These are phyloP conservation scores for Asarcornis scutulata DNA, from an alignment of 2,113 vertebrate genomes.

Conservation along the genomic window DNA sequence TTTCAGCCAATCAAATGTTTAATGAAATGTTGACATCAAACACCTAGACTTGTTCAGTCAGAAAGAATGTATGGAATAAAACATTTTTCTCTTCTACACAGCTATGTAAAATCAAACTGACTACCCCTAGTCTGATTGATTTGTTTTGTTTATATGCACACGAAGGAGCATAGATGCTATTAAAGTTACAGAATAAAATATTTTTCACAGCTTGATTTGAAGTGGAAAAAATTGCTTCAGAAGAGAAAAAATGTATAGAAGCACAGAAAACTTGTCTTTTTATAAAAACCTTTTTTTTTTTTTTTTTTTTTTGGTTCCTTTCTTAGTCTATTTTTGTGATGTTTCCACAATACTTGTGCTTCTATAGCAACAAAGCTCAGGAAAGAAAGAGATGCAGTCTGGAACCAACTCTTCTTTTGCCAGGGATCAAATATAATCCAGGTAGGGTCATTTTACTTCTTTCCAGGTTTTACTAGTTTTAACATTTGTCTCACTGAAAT, in stretches of 20 bases:
- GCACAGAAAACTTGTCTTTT: not conserved
- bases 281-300: not conserved
- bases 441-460: not conserved
- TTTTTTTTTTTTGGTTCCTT: too few relatives aligned
- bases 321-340: not conserved
- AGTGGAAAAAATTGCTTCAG: not conserved
- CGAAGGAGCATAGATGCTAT: not conserved
- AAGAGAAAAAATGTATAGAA: not conserved
- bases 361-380: not conserved
- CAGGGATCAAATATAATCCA: not conserved
- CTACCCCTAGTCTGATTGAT: not conserved
- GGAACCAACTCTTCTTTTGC: not conserved
- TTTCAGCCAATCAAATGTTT: not conserved
- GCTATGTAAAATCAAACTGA: not conserved
- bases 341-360: not conserved
- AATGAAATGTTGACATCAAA: not conserved
- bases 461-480: not conserved
- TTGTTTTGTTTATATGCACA: not conserved
- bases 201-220: constrained; percentile 5
- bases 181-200: not conserved
- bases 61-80: not conserved
- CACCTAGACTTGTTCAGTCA: not conserved
- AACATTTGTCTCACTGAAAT: not conserved
- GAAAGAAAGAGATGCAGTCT: not conserved
- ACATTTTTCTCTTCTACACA: not conserved